Base-by-base conservation (phyloP, 2,113 vertebrate genomes). In the Ciconia maguari region DNA sequence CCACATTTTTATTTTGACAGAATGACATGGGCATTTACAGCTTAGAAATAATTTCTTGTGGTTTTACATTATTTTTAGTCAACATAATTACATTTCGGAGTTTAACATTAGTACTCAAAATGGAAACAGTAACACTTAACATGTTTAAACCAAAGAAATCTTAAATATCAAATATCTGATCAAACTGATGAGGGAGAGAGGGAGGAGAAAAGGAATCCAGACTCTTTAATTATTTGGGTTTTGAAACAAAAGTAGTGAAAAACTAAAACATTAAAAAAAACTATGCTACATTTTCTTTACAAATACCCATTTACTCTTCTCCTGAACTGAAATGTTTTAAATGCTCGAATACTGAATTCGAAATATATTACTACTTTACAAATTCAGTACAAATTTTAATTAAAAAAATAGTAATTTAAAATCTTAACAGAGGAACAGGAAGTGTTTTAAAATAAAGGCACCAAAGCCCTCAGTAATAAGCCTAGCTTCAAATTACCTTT, bases 211-310 rank as follows among this genome's bases (percentile, higher is more conserved):
- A 92, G 5, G 3, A 86, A 86, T 26, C 26, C 20, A 58, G 34
- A 44, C 9, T 36, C 36, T 5, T 78, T 15, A 76, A 82, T 71
- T 83, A 85, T 32, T 71, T 57, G 24, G 0, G 4, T 10, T 54
- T 58, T 72, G 17, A 51, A 72, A 83, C 11, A 15, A 62, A 79
- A 48, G 3, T 25, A 1, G 0, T 20, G 10, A 75, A 76, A 74
- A 44, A 9, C 0, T 6, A 38, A 46, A 64, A 16, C 2, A n/a
- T 44, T 38, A 25, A 5, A 36, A 16, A 51, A 16, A 9, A 4
- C 34, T 18, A 15, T 16, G 17, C 18, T 52, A 46, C 2, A 32
- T 51, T 62, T 26, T 69, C 17, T 69, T 95, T 52, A 60, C 7
- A 86, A 72, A 21, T 24, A 16, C 5, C 8, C 7, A 51, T 17